A percentile compares a stretch with the other conserved stretches of the same genome.
Evolutionary conservation across 2,113 vertebrate species (phyloP).

Genomic region (Paracanthobrama guichenoti): DNA sequence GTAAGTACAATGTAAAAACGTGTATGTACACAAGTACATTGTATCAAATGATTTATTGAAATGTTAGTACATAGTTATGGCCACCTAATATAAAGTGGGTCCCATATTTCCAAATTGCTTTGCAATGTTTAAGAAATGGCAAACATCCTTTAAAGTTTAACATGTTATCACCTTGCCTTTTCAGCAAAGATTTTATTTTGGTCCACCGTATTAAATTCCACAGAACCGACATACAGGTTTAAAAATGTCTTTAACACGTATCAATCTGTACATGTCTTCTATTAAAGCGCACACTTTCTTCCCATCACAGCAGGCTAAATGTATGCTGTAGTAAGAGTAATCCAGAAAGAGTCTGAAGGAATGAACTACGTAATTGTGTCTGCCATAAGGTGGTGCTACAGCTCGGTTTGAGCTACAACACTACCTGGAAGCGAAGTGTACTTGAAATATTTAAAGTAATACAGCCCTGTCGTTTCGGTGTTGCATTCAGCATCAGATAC

Average conservation of each 20-base stretch:
- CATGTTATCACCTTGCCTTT: neutral
- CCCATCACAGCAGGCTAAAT: neutral
- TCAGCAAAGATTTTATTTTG: neutral
- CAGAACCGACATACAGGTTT: neutral
- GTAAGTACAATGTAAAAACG: too few relatives aligned
- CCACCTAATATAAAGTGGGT: too few relatives aligned
- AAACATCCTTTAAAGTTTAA: neutral
- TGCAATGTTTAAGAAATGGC: neutral
- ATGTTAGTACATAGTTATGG: too few relatives aligned
- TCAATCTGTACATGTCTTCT: too few relatives aligned
- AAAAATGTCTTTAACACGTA: too few relatives aligned
- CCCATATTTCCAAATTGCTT: neutral
- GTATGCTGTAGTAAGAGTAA: neutral
- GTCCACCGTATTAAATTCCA: neutral
- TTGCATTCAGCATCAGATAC: neutral
- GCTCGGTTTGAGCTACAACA: neutral
- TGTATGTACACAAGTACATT: too few relatives aligned
- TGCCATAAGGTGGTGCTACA: conserved; percentile 38
- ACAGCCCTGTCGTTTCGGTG: neutral
- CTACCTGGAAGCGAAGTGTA: neutral
- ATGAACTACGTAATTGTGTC: neutral
- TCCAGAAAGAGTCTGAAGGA: neutral
- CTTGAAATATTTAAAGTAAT: neutral
- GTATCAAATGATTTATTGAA: too few relatives aligned
- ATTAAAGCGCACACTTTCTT: neutral